Conservation (phyloP, 2,797 vertebrate species). For the Benthosema pterotum region DNA sequence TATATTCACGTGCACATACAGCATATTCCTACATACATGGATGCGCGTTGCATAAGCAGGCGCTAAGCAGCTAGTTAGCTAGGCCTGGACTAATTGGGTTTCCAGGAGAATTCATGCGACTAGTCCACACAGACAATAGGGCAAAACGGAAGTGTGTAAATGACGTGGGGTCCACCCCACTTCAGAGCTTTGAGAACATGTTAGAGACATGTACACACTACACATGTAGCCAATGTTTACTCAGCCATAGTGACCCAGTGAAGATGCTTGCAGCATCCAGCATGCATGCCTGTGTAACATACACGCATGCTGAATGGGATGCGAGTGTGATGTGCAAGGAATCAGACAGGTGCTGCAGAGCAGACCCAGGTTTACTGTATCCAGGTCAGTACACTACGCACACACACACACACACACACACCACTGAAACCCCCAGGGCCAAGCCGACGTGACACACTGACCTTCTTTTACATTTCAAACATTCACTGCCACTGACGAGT, state of each 20-base stretch:
- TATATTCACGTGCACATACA: neutral
- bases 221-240: conserved; percentile 11
- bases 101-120: too few species aligned
- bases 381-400: conserved; percentile 71
- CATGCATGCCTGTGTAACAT: neutral
- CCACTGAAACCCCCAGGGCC: conserved; percentile 53
- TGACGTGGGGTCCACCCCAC: too few species aligned
- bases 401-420: conserved; percentile 30
- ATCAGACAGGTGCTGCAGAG: conserved; percentile 67
- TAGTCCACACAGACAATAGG: too few species aligned
- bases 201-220: too few species aligned
- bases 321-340: conserved; percentile 35
- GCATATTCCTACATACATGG: conserved; percentile 4
- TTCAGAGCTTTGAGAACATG: too few species aligned
- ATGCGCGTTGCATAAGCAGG: neutral
- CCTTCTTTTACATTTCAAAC: conserved; percentile 56
- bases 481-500: too few species aligned
- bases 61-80: too few species aligned
- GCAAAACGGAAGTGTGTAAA: too few species aligned
- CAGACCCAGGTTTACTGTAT: conserved; percentile 56
- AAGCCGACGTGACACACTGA: conserved; percentile 63
- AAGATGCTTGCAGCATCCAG: conserved; percentile 28
- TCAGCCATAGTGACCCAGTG: conserved; percentile 48
- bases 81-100: too few species aligned
- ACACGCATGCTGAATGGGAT: neutral